Conservation (phyloP, 2,888 invertebrate species). For the Leucophenga maculata region DNA sequence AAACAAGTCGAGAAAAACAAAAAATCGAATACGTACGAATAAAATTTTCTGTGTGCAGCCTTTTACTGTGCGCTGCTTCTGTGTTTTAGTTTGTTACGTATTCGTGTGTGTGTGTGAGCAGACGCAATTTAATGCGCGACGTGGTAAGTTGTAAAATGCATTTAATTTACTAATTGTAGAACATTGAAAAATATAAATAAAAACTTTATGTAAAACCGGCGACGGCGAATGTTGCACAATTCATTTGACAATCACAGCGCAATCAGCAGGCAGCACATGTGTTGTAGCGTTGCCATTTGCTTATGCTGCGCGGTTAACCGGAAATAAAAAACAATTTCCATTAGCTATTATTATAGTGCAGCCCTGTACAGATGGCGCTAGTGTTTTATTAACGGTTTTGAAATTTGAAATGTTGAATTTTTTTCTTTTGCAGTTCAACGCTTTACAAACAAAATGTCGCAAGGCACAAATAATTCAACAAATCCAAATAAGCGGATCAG, state of each 20-base stretch:
- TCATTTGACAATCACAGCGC: too few relatives aligned
- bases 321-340: too few relatives aligned
- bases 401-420: not conserved
- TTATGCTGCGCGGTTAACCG: too few relatives aligned
- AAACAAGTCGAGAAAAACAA: not conserved
- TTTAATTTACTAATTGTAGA: not conserved
- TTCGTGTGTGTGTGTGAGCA: not conserved
- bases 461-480: conserved; percentile 38
- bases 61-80: conserved; percentile 34
- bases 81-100: not conserved
- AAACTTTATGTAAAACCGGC: not conserved
- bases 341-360: too few relatives aligned
- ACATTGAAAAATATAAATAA: not conserved
- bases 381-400: too few relatives aligned
- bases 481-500: conserved; percentile 56
- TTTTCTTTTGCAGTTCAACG: not conserved
- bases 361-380: too few relatives aligned
- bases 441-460: not conserved
- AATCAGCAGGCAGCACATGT: too few relatives aligned
- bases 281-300: too few relatives aligned
- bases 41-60: not conserved
- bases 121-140: not conserved
- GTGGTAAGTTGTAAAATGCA: not conserved
- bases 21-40: conserved; percentile 1
- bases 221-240: not conserved